Base-by-base conservation (phyloP, 2,113 vertebrate genomes). In the Kryptolebias marmoratus region DNA sequence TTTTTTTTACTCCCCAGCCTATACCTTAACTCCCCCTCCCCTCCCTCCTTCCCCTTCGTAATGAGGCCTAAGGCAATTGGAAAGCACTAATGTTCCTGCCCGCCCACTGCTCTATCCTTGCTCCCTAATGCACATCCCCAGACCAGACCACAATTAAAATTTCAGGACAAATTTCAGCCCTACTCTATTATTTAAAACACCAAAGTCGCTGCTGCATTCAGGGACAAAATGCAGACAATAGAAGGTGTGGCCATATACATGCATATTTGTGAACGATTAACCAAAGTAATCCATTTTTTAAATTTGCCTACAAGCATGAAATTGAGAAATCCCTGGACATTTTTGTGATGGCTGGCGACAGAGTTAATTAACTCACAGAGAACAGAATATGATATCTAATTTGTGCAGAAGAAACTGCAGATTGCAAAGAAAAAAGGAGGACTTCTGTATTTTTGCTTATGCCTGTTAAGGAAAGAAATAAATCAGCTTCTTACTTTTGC, bases 101-200 rank as follows among this genome's bases (percentile, higher is more conserved):
- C 48, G 16, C 74, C 77, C 73, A 36, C 68, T 28, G 55, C 60
- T 56, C 60, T 64, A 56, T 55, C 68, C 53, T 8, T 28, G 72
- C 79, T 86, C 83, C 44, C 88, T 91, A 91, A 93, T 92, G 93
- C 87, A 88, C 84, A 53, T 83, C 73, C 77, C 75, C 89, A 88
- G 89, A 89, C 90, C 88, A 69, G 86, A 78, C 77, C 87, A 89
- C 90, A 92, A 93, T 93, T 94, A 93, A 93, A 91, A 90, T 93
- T 91, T 89, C 75, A 92, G 86, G 88, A 81, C 81, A 87, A 87
- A 89, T 88, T 89, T 90, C 88, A 82, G 62, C 71, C 83, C 84
- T 89, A 27, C 32, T 94, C 67, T 66, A 94, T 94, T 92, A 93
- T 94, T 94, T 83, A 94, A 77, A 75, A 73, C 47, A 36, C 75